Base-by-base conservation (phyloP, 2,113 vertebrate genomes). In the Serinus canaria region DNA sequence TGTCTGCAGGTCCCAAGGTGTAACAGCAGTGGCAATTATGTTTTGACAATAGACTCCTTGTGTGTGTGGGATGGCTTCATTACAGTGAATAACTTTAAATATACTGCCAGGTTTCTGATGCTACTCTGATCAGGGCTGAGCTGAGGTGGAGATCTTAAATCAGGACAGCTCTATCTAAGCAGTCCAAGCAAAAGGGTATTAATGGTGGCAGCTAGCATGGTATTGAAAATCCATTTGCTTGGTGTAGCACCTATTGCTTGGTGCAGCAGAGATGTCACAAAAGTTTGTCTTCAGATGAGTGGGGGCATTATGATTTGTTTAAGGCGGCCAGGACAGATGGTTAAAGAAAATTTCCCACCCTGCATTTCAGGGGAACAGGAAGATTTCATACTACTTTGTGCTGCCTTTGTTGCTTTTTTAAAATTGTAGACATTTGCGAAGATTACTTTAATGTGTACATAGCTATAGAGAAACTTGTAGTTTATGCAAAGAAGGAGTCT, bases 1-100 rank as follows among this genome's bases (percentile, higher is more conserved):
- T 56, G 90, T 77, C 78, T 1, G 7, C 56, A 94, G 63, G 85
- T 94, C 82, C 88, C 92, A 90, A 93, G 88, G 89, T 95, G 56
- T 89, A 89, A 59, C 60, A 78, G 60, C 59, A 67, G 47, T 70
- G 73, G 60, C 86, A 92, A 83, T 96, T 95, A 83, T 15, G 43
- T 64, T 78, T 77, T 94, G 86, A 90, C 83, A 93, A 64, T 44
- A 81, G 89, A 90, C 83, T 93, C 75, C 72, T 47, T 5, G 50
- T 19, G 3, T 50, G 72, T 83, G 37, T 81, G 52, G 27, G 67
- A 62, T 69, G 80, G 86, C 91, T 93, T 95, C 86, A 83, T 94
- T 92, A 75, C 22, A 44, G 56, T 18, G 68, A 83, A n/a, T 77
- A 93, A 83, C 46, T 90, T 83, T 31, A 83, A 86, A 74, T 35